phyloP scores from a whole-genome alignment of 2,797 vertebrate genomes.

The Menidia menidia region DNA sequence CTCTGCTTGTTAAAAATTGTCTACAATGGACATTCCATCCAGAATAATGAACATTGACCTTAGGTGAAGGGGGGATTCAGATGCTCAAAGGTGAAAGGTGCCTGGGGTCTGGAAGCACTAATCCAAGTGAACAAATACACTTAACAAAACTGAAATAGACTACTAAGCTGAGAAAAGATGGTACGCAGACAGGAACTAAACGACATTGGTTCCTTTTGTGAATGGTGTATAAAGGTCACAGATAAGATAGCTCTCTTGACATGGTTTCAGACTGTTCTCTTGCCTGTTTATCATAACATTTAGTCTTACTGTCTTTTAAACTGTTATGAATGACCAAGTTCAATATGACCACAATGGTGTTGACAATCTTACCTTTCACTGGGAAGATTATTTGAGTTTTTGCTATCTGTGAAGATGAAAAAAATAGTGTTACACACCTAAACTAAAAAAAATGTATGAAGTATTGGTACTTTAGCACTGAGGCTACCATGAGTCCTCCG shows the following conservation, averaged over 20 bases:
- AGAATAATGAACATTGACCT: conserved; percentile 1
- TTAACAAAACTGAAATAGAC: conserved; percentile 53
- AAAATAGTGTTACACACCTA: conserved; percentile 11
- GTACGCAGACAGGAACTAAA: conserved; percentile 49
- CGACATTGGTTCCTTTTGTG: conserved; percentile 6
- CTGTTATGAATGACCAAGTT: neutral
- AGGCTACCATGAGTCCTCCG: conserved; percentile 65
- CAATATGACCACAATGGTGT: neutral
- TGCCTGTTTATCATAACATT: neutral
- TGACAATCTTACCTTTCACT: conserved; percentile 72
- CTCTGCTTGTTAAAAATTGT: no score
- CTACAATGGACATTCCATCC: no score
- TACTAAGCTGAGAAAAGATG: conserved; percentile 48
- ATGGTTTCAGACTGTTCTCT: neutral
- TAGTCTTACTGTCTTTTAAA: neutral
- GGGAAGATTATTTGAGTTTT: conserved; percentile 71
- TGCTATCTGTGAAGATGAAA: conserved; percentile 64
- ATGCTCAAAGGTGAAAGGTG: conserved; percentile 39
- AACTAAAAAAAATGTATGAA: neutral
- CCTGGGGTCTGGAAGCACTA: conserved; percentile 40
- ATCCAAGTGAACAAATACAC: conserved; percentile 41
- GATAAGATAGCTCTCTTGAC: neutral
- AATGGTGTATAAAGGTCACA: conserved; percentile 28
- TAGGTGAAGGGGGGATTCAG: conserved; percentile 21
- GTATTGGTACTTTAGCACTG: neutral